Evolutionary conservation across 2,797 vertebrate genomes (phyloP).

Genomic region (Erpetoichthys calabaricus): DNA sequence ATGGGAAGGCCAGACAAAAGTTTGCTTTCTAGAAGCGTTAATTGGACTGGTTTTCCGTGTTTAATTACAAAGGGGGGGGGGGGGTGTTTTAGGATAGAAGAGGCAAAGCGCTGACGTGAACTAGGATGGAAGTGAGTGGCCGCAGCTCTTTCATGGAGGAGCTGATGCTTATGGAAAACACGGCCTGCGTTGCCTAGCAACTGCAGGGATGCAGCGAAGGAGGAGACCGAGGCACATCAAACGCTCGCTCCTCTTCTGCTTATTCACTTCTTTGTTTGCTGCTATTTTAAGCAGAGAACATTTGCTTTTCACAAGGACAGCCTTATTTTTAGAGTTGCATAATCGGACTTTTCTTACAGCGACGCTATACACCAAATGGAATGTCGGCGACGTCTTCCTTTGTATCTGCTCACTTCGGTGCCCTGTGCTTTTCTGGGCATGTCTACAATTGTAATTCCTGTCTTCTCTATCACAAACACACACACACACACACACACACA

Average conservation of each 20-base stretch:
- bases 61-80: no score
- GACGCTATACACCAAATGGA: no score
- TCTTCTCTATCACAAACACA: slow-evolving; percentile 8
- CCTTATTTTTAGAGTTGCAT: slow-evolving; percentile 40
- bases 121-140: slow-evolving; percentile 7
- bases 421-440: slow-evolving; percentile 9
- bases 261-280: slow-evolving; percentile 45
- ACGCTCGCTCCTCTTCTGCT: slow-evolving; percentile 30
- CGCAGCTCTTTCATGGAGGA: slow-evolving; percentile 14
- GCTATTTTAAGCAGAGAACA: slow-evolving; percentile 43
- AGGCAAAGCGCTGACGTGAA: no score
- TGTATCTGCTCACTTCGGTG: slow-evolving; percentile 21
- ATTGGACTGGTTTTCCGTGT: no score
- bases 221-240: slow-evolving; percentile 19
- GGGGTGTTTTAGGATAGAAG: no score
- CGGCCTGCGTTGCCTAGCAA: slow-evolving; percentile 59
- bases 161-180: slow-evolving; percentile 24
- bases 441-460: slow-evolving; percentile 34
- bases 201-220: slow-evolving; percentile 34
- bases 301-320: slow-evolving; percentile 27
- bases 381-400: slow-evolving; percentile 14
- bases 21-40: no score
- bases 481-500: background rate
- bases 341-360: slow-evolving; percentile 24
- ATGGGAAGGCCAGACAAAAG: no score